Base-by-base conservation (phyloP, 2,888 invertebrate species). In the Netelia melanura region DNA sequence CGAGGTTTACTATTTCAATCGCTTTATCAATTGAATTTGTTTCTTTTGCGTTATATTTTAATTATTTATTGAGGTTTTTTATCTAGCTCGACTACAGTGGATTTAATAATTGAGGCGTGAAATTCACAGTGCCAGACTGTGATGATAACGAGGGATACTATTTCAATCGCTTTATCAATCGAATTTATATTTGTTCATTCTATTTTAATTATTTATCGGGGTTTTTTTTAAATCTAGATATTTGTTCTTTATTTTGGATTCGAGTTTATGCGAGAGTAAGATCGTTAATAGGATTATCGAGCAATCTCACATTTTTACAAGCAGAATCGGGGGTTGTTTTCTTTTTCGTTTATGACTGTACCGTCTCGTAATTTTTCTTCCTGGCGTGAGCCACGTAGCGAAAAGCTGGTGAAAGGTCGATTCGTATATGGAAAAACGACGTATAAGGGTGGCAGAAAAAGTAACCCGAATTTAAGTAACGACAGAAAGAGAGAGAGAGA, bases 401-500 rank as follows among this genome's bases (percentile, higher is more conserved):
- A 30, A 30, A 30, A 30, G 58, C 58, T 58, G 58, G 58, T 9
- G 58, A 21, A 58, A 21, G 21, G 23, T 9, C 58, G 3, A 21
- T 56, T 56, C 17, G 52, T n/a, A 52, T 6, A 52, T 52, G 3
- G n/a, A 44, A 64, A 23, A n/a, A n/a, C 23, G 14, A 9, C 65
- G 68, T 30, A 3, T 17, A 21, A 30, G 3, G 30, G 30, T 21
- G 38, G 38, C 44, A 61, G 70, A 72, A 68, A 80, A 80, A 30
- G 30, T 80, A 80, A 77, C 80, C 81, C 71, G 25, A 64, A 67
- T 68, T 78, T 64, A 64, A 58, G 21, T 17, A 17, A 17, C 17
- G 17, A 17, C 17, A 17, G 17, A 17, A 0, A 17, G 17, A 17
- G 17, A 17, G 17, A 17, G 17, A 17, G 17, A 17, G 17, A 17